Base-by-base conservation (phyloP, 2,113 vertebrate genomes). In the Zosterops borbonicus region DNA sequence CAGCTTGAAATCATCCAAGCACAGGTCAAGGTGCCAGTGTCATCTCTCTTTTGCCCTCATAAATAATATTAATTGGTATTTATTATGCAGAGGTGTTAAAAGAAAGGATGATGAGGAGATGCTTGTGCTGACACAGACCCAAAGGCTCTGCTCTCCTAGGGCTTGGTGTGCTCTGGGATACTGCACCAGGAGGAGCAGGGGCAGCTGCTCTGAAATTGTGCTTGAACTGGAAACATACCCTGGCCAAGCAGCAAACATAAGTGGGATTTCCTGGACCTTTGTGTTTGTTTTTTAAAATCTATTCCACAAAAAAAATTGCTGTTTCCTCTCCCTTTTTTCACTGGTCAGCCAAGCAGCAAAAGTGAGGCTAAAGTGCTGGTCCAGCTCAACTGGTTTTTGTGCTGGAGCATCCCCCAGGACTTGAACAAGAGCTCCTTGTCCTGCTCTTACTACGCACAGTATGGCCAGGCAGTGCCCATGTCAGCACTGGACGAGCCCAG, bases 121-220 rank as follows among this genome's bases (percentile, higher is more conserved):
- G 4, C 23, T 67, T 81, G 31, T 75, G 58, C 52, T 69, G 44
- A 59, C 47, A 59, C 42, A 75, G 39, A 12, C 33, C 9, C 49
- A 31, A 35, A 75, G 24, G 25, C 46, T 87, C 49, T 59, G 37
- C 27, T 75, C 37, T 55, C 29, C n/a, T 59, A 65, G 71, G 19
- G 49, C 64, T 89, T 6, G 0, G 11, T 39, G 28, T 53, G 29
- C 63, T 52, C 24, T 73, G 1, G 0, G 25, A 16, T 0, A 1
- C 68, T 74, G 69, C 47, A 77, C n/a, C 0, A 3, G 78, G 47
- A 67, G 11, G 16, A 82, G 33, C 69, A 75, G 42, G 42, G 14
- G 12, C 29, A 75, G n/a, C 23, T 46, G 55, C 29, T 83, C 59
- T 59, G 42, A 69, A 74, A 55, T 18, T 0, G 0, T 1, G 1